Base-by-base conservation (phyloP, 2,113 vertebrate genomes). In the Thinocorus orbignyianus region DNA sequence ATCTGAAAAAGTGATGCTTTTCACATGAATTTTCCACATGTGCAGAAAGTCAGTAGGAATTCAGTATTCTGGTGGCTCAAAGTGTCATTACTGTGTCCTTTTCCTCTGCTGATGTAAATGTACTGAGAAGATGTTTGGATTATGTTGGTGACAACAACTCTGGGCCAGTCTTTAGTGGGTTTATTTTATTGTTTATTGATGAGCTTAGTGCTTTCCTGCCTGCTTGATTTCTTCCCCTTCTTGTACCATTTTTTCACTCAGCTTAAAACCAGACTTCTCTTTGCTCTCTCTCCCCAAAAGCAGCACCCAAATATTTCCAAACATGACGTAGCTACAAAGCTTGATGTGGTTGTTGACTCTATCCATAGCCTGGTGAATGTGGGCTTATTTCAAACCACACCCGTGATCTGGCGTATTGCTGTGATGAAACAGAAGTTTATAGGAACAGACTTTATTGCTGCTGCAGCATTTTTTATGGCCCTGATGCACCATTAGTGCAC, bases 211-310 rank as follows among this genome's bases (percentile, higher is more conserved):
- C 35, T 71, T 62, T 9, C 23, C 55, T 81, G 62, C 30, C 33
- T 57, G 5, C 52, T 80, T 31, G 28, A 42, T 72, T 88, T 41
- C 39, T 92, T 76, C 64, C 33, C 33, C 4, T 42, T 84, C 41
- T 44, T 3, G 1, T 35, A 44, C 22, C 0, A 0, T 25, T 69
- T 88, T 77, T 73, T 61, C 20, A 58, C 14, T 64, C 5, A 1
- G 9, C 54, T 72, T 57, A 19, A 81, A 39, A 94, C 3, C 28
- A 66, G 66, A 11, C 22, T 70, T 31, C 23, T 71, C 42, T 58
- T 66, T 15, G 7, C 25, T 76, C 28, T 64, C 46, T 77, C 16
- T 70, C 22, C n/a, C 58, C 35, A 42, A 26, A 55, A 90, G 39
- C 30, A 31, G 24, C 72, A 54, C 16, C 5, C 28, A 66, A 28